Evolutionary conservation across 2,888 invertebrate genomes (phyloP).

Genomic region (Lumbricus terrestris): DNA sequence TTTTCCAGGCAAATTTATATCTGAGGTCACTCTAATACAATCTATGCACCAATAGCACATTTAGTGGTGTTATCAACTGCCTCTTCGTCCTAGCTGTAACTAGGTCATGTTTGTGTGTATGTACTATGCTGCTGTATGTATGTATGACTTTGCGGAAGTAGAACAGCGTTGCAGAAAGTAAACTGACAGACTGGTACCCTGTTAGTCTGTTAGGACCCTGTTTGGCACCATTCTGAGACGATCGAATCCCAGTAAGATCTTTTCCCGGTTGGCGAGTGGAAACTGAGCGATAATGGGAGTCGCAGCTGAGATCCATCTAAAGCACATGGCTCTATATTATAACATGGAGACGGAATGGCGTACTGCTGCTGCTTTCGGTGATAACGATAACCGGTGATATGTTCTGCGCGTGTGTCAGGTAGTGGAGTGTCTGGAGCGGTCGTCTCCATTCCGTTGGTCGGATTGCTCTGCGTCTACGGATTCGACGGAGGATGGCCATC

Average conservation of each 20-base stretch:
- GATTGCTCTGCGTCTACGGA: slow-evolving; percentile 32
- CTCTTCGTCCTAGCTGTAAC: background rate
- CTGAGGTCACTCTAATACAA: too few relatives aligned
- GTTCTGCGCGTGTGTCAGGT: too few relatives aligned
- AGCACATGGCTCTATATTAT: too few relatives aligned
- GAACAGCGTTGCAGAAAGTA: too few relatives aligned
- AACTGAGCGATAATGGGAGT: background rate
- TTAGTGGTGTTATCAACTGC: background rate
- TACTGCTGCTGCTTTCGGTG: background rate
- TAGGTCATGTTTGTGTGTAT: too few relatives aligned
- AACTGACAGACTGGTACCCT: background rate
- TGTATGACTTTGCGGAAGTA: background rate
- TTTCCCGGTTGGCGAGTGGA: background rate
- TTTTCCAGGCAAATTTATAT: background rate
- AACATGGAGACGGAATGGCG: background rate
- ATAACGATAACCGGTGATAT: background rate
- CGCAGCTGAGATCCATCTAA: too few relatives aligned
- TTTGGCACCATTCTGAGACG: background rate
- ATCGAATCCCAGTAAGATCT: background rate
- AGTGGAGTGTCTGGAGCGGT: slow-evolving; percentile 68
- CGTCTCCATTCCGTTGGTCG: slow-evolving; percentile 25
- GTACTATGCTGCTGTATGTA: too few relatives aligned
- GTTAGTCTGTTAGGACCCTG: background rate
- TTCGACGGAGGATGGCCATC: slow-evolving; percentile 36
- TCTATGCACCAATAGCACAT: background rate